Percentiles rank a stretch among this genome's conserved stretches.
phyloP scores from a whole-genome alignment of 2,113 vertebrate genomes.

The Odocoileus hemionus region DNA sequence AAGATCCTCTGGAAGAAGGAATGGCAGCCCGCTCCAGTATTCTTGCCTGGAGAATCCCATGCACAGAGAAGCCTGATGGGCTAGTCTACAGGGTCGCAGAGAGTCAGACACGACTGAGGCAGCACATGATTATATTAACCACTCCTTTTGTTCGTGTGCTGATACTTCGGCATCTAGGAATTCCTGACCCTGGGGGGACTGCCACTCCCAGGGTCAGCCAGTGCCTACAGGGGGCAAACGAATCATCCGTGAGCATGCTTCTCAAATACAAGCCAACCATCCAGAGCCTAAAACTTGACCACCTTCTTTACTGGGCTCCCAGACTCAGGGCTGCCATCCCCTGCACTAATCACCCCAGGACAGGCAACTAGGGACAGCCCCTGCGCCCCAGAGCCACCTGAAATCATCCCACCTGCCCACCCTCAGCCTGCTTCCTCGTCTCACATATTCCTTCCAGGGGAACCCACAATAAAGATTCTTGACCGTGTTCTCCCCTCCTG shows the following conservation, averaged over 20 bases:
- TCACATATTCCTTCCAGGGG: fast-evolving
- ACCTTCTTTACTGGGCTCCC: neutral
- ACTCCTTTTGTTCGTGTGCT: neutral
- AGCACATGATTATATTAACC: neutral
- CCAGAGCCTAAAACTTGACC: neutral
- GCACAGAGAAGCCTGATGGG: neutral
- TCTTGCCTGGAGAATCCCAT: neutral
- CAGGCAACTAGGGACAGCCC: neutral
- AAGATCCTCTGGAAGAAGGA: neutral
- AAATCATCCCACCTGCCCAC: too few species aligned
- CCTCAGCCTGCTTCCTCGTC: neutral
- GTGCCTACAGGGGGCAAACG: neutral
- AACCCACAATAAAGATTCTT: neutral
- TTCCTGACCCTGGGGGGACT: neutral
- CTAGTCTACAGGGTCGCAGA: neutral
- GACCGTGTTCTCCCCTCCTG: too few species aligned
- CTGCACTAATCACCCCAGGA: neutral
- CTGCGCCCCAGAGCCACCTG: neutral
- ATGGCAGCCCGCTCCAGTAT: neutral
- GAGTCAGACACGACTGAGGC: neutral
- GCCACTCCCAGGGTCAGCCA: neutral
- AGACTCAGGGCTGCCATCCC: neutral
- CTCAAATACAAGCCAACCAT: neutral
- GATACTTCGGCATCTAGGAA: too few species aligned
- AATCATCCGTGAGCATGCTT: fast-evolving